Base-by-base conservation (phyloP, 2,113 vertebrate species). In the Pyxicephalus adspersus region DNA sequence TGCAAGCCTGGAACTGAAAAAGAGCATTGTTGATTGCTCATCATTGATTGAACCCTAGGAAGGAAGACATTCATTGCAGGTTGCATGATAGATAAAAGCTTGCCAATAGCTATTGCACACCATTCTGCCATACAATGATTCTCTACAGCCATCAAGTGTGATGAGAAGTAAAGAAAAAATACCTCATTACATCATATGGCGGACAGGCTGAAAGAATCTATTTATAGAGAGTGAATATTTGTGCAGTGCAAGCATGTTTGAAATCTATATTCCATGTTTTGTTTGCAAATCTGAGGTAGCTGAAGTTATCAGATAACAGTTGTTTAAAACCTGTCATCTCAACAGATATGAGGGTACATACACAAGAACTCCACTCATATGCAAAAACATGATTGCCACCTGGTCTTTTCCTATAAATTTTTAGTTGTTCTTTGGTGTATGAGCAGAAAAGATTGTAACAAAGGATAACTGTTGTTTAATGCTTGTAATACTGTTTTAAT, bases 71-170 rank as follows among this genome's bases (percentile, higher is more conserved):
- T 73, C 52, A 73, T 58, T 73, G 26, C 70, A 73, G 51, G 70
- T 54, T 58, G 70, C 70, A 73, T 22, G 54, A 73, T 22, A 73
- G 70, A 73, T 73, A 73, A 73, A 73, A 73, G 70, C 70, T 73
- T 73, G 70, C 70, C 54, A 29, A 73, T 73, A 73, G 70, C 70
- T 73, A 58, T n/a, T 73, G 70, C 70, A 73, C 70, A 73, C 70
- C 16, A 73, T 73, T 73, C 52, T 73, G 28, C 70, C 52, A 73
- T 73, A 54, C 70, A 73, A 73, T 73, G 70, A 73, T 73, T 73
- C 70, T 73, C 70, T 28, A 73, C 57, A 73, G 70, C 70, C 55
- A 73, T 73, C 70, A 57, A 73, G 34, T 73, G 70, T 73, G 70
- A 54, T 34, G 52, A 73, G 34, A 34, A 57, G 70, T 52, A 73